Percentiles rank a stretch among this genome's conserved stretches.
phyloP scores from a whole-genome alignment of 1,140 invertebrate genomes.

The Lucilia sericata region DNA sequence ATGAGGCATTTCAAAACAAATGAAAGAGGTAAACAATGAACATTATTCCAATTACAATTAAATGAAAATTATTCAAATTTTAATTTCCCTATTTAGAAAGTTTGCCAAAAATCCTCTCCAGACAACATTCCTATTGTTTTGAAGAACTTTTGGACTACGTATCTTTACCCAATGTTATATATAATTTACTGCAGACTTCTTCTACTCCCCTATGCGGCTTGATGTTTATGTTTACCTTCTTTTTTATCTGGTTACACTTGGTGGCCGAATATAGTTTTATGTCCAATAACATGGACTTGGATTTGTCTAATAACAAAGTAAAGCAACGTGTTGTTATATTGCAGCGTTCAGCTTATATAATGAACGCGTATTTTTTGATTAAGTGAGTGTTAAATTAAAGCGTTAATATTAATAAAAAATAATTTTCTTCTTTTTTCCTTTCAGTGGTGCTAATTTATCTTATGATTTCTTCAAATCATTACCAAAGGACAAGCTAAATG shows the following conservation, averaged over 20 bases:
- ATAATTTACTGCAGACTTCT: conserved; percentile 21
- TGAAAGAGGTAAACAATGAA: neutral
- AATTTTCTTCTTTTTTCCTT: neutral
- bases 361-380: conserved; percentile 48
- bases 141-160: conserved; percentile 40
- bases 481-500: conserved; percentile 35
- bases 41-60: neutral
- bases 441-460: conserved; percentile 46
- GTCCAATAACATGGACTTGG: conserved; percentile 43
- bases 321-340: neutral
- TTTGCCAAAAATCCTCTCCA: conserved; percentile 8
- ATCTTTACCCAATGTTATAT: conserved; percentile 38
- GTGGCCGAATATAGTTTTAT: conserved; percentile 41
- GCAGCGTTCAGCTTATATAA: conserved; percentile 35
- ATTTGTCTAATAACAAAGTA: conserved; percentile 17
- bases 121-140: conserved; percentile 16
- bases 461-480: conserved; percentile 44
- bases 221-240: conserved; percentile 19
- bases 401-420: neutral
- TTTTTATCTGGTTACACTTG: conserved; percentile 26
- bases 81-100: neutral
- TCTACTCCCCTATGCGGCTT: neutral
- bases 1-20: neutral
- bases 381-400: conserved; percentile 31
- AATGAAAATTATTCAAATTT: no score